These are phyloP conservation scores for Mustela nigripes DNA, from an alignment of 2,113 vertebrate species.

Conservation along the genomic window DNA sequence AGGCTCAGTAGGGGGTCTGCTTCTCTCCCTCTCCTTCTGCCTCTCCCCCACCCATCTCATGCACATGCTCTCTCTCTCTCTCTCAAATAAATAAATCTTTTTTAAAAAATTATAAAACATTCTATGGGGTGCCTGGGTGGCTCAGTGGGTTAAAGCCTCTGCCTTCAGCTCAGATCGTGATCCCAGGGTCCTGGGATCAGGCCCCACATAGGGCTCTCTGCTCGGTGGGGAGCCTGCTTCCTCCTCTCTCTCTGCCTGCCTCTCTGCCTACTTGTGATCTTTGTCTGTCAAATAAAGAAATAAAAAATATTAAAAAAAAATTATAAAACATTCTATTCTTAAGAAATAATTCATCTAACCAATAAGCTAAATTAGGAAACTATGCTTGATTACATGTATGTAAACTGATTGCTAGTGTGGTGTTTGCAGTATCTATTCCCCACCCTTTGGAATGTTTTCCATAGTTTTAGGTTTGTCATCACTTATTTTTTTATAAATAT, in stretches of 20 bases:
- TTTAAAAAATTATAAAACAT: neutral
- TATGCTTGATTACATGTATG: neutral
- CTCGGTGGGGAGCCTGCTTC: no score
- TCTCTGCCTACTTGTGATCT: no score
- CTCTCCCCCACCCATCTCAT: neutral
- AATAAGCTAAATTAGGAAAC: constrained; percentile 32
- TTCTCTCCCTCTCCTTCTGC: neutral
- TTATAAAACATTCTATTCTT: no score
- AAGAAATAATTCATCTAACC: neutral
- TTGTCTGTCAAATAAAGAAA: no score
- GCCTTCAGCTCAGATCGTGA: no score
- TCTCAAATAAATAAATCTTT: no score
- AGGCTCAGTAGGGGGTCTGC: neutral
- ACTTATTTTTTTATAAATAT: neutral
- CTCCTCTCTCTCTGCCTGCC: no score
- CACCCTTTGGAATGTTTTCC: neutral
- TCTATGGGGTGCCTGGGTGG: no score
- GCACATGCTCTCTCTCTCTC: no score
- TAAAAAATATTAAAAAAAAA: neutral
- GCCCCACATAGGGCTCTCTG: no score
- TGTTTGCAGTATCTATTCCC: neutral
- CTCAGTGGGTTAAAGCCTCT: no score
- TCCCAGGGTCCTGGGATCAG: no score
- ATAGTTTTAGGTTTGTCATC: neutral
- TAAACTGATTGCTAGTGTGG: neutral